phyloP scores from a whole-genome alignment of 2,888 invertebrate genomes.

The Anorthoa munda region DNA sequence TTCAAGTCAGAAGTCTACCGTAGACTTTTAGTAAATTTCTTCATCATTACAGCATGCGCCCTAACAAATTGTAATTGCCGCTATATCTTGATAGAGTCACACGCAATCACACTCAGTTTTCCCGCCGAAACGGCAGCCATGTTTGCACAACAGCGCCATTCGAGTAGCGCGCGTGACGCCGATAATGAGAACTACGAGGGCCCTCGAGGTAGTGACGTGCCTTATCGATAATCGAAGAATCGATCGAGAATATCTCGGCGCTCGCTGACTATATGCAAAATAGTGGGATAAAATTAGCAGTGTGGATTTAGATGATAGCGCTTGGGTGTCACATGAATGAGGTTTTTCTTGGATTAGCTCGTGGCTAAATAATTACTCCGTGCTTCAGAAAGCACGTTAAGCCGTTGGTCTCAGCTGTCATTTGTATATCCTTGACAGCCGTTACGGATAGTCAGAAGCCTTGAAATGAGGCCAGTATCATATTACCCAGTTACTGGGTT shows the following conservation, averaged over 20 bases:
- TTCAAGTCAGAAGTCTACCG: too few relatives aligned
- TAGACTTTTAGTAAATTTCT: not conserved
- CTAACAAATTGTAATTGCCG: constrained; percentile 53
- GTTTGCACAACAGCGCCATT: constrained; percentile 83
- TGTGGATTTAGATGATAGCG: not conserved
- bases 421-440: too few relatives aligned
- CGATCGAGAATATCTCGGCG: constrained; percentile 45
- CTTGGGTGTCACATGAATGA: not conserved
- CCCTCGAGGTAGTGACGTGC: constrained; percentile 78
- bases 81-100: constrained; percentile 62
- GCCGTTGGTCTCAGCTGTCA: too few relatives aligned
- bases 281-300: constrained; percentile 35
- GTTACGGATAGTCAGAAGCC: too few relatives aligned
- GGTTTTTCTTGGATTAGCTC: not conserved
- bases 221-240: constrained; percentile 79
- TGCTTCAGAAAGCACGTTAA: too few relatives aligned
- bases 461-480: too few relatives aligned
- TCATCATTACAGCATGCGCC: constrained; percentile 8
- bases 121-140: constrained; percentile 63
- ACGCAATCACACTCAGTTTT: constrained; percentile 59
- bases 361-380: too few relatives aligned
- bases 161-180: constrained; percentile 80
- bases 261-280: constrained; percentile 50
- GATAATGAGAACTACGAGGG: constrained; percentile 79
- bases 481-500: too few relatives aligned